Evolutionary conservation across 2,113 vertebrate genomes (phyloP), one percentile per base, ranked within the genome.

Genomic region (Narcine bancroftii): DNA sequence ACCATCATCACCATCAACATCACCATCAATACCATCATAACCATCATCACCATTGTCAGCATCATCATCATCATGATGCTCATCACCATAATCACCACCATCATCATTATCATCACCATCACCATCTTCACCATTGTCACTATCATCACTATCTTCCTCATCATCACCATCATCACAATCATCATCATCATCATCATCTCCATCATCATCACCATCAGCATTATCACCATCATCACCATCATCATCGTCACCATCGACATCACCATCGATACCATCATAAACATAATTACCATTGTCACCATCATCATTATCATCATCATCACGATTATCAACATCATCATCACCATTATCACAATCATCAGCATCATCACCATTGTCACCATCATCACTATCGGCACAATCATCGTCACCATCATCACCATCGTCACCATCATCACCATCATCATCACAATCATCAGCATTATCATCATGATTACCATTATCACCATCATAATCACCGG

Each of bases 151-250:
- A 26, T 83, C 79, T n/a, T n/a, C n/a, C n/a, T n/a, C n/a, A n/a
- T n/a, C n/a, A n/a, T n/a, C n/a, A n/a, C n/a, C n/a, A n/a, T 3
- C n/a, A 17, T 29, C 24, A 10, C 7, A 3, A 10, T 45, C 50
- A 19, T 10, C 50, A 42, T 83, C 79, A 53, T 83, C 79, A 83
- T 83, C 79, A n/a, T 83, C 39, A 53, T 17, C 50, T 29, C 3
- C 79, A 83, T 15, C 79, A 83, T 26, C 79, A 6, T 83, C 79
- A 83, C n/a, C 79, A 53, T 83, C 79, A 83, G 19, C 79, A n/a
- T 15, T 33, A 83, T 83, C 79, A 5, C 3, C 65, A 69, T 69
- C 65, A 69, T 69, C 65, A 24, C 24, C 65, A 69, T 11, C 65
- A 69, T 19, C 65, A 24, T 5, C 65, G 24, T 11, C 65, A 69